These are phyloP conservation scores for Onychorhynchus coronatus DNA, from an alignment of 2,113 vertebrate genomes.

Conservation along the genomic window DNA sequence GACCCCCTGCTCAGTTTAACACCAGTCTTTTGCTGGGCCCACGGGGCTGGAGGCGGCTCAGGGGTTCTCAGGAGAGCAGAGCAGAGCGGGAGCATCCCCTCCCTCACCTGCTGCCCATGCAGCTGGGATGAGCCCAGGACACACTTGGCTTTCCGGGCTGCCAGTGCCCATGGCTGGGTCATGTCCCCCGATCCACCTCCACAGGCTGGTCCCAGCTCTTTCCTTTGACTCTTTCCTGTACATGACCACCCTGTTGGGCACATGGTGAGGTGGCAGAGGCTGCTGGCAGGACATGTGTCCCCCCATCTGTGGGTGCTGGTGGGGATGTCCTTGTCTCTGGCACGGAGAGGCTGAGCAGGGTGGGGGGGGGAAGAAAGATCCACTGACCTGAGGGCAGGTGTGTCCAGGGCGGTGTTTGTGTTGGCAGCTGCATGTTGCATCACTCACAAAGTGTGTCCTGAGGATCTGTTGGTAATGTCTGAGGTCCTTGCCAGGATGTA, in stretches of 20 bases:
- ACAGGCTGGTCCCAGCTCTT: neutral
- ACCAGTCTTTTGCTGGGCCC: neutral
- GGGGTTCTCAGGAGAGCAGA: neutral
- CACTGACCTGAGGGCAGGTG: accelerated
- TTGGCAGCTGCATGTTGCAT: neutral
- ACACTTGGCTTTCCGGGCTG: neutral
- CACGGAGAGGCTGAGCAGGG: neutral
- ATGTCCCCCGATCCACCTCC: neutral
- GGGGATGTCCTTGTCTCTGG: neutral
- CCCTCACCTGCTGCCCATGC: neutral
- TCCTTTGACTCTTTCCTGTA: neutral
- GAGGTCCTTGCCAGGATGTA: neutral
- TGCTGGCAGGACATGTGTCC: neutral
- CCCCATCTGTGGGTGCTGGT: neutral
- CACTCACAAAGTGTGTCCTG: accelerated
- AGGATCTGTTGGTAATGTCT: neutral
- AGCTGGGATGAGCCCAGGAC: neutral
- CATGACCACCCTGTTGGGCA: neutral
- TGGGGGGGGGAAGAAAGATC: neutral
- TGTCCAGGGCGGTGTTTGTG: accelerated
- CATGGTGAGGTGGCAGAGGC: neutral
- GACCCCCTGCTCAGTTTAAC: neutral
- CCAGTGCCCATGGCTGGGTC: accelerated
- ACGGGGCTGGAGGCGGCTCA: neutral
- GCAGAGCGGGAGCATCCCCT: neutral